phyloP scores from a whole-genome alignment of 1,140 invertebrate species.

The Watersipora subatra region DNA sequence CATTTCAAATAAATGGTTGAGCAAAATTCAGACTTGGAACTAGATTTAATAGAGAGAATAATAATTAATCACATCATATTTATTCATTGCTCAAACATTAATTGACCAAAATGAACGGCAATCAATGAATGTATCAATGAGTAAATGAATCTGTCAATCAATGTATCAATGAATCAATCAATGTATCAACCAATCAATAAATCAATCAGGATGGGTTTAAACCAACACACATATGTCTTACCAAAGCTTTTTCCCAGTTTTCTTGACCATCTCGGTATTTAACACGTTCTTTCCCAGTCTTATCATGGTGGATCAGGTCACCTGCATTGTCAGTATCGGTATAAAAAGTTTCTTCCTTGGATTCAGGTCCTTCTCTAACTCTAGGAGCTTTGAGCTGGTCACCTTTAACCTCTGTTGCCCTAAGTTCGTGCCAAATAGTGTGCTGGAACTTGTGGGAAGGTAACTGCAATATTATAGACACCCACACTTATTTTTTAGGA shows the following conservation, averaged over 20 bases:
- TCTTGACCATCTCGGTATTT: conserved; percentile 17
- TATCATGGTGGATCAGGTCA: conserved; percentile 20
- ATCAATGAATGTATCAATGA: no score
- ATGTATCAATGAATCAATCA: no score
- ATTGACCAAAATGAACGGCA: no score
- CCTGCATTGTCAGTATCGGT: conserved; percentile 18
- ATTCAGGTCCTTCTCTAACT: conserved; percentile 21
- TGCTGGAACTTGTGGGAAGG: conserved; percentile 24
- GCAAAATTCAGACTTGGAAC: no score
- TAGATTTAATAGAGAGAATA: no score
- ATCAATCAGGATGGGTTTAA: no score
- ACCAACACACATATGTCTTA: no score
- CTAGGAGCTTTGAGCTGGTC: conserved; percentile 23
- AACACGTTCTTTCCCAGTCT: conserved; percentile 10
- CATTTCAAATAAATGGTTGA: no score
- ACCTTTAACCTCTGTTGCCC: conserved; percentile 15
- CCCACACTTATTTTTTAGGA: background rate
- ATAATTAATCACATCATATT: no score
- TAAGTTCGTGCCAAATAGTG: conserved; percentile 26
- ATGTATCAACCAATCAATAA: no score
- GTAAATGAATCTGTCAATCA: no score
- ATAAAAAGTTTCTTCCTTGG: conserved; percentile 20
- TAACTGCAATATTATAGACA: conserved; percentile 16
- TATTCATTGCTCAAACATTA: no score
- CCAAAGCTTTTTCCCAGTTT: conserved; percentile 20